Evolutionary conservation across 2,797 vertebrate species (phyloP).

Genomic region (Artibeus lituratus): DNA sequence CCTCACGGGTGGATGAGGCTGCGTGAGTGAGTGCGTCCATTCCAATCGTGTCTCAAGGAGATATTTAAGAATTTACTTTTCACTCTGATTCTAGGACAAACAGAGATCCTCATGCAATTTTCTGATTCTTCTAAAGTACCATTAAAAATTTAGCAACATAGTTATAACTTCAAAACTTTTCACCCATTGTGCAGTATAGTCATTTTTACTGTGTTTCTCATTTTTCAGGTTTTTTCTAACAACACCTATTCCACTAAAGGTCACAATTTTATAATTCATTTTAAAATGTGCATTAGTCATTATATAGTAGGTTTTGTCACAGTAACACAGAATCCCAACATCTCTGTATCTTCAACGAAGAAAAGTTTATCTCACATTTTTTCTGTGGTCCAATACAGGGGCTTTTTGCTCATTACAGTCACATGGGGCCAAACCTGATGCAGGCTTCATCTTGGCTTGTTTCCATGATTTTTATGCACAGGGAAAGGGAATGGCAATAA

Average conservation of each 20-base stretch:
- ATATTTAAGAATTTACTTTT: slow-evolving; percentile 59
- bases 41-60: slow-evolving; percentile 41
- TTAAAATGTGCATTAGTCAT: background rate
- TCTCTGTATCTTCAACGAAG: background rate
- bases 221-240: slow-evolving; percentile 16
- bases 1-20: background rate
- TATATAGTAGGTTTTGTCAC: background rate
- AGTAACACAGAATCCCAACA: background rate
- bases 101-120: slow-evolving; percentile 27
- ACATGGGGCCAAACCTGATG: background rate
- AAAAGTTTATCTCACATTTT: background rate
- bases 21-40: background rate
- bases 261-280: slow-evolving; percentile 8
- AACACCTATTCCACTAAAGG: background rate
- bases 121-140: slow-evolving; percentile 40
- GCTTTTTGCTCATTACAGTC: background rate
- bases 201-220: slow-evolving; percentile 9
- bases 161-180: slow-evolving; percentile 24
- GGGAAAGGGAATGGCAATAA: background rate
- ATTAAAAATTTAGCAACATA: slow-evolving; percentile 60
- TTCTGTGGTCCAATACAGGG: background rate
- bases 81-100: slow-evolving; percentile 24
- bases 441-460: background rate
- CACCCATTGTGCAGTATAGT: background rate
- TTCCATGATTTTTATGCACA: background rate